Base-by-base conservation (phyloP, 2,797 vertebrate genomes). In the Triplophysa bombifrons region DNA sequence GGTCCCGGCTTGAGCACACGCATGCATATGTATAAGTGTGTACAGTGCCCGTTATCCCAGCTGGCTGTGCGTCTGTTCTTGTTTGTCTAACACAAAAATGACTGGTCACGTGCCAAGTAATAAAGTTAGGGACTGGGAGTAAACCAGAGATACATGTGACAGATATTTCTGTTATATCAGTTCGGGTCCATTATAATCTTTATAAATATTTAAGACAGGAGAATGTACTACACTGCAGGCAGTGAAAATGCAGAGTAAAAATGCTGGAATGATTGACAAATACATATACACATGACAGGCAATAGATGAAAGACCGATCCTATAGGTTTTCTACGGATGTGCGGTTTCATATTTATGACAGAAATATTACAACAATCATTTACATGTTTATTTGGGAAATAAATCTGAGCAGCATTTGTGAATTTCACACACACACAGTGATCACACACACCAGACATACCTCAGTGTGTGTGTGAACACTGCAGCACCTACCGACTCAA, bases 401-500 rank as follows among this genome's bases (percentile, higher is more conserved):
- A 30, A 50, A 55, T 55, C 6, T 11, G 50, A 19, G 16, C 2
- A 55, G 16, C 34, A 25, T 56, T 34, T 66, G 3, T 25, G 6
- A 60, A 48, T 58, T 60, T 60, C 5, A 60, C 22, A 60, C 20
- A 27, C 13, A 76, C 27, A 30, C 27, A 58, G 38, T 48, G 74
- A 55, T 27, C 16, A 64, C 72, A 66, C 11, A 74, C 51, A 50
- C 61, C 22, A 22, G 22, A 22, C 22, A 73, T 74, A 38, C n/a
- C 25, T 34, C 34, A 34, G 4, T 34, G 34, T 7, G 34, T 34
- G 34, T 34, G 34, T 34, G 34, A 34, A 64, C 58, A 73, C 67
- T 71, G 80, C 69, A 79, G 48, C 67, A 72, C 65, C 68, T 20
- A 55, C 65, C 41, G 25, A 72, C 50, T 81, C 46, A 81, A 81